Evolutionary conservation across 2,888 invertebrate genomes (phyloP).

Genomic region (Galeruca laticollis): DNA sequence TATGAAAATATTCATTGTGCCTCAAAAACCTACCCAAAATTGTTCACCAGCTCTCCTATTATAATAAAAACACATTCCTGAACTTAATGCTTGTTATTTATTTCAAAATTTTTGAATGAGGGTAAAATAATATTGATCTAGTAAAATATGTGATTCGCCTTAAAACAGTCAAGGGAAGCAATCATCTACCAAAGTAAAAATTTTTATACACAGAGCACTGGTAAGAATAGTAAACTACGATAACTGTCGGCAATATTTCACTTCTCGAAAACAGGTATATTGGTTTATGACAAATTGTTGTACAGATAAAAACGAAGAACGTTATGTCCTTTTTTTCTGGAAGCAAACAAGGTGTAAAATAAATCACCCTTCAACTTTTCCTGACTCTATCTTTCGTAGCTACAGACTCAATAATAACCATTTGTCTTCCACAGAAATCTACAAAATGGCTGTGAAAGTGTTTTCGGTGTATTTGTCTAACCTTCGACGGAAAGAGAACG

Average conservation of each 20-base stretch:
- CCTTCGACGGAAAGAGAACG: conserved; percentile 4
- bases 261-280: conserved; percentile 28
- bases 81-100: no score
- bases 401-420: conserved; percentile 30
- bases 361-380: conserved; percentile 34
- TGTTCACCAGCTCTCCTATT: no score
- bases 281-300: conserved; percentile 31
- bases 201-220: not conserved
- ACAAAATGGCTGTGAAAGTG: conserved; percentile 26
- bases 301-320: conserved; percentile 20
- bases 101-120: no score
- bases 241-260: conserved; percentile 19
- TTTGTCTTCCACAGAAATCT: conserved; percentile 34
- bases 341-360: conserved; percentile 33
- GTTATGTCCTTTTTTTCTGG: conserved; percentile 20
- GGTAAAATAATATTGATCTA: no score
- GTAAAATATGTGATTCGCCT: no score
- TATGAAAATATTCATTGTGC: no score
- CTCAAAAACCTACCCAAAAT: no score
- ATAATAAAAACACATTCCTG: no score
- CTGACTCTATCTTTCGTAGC: conserved; percentile 31
- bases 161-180: no score
- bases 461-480: conserved; percentile 17
- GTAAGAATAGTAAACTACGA: conserved; percentile 20
- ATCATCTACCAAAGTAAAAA: not conserved